Percentiles rank a stretch among this genome's conserved stretches.
Conservation (phyloP, 2,797 vertebrate species). For the Labeo calbasu region DNA sequence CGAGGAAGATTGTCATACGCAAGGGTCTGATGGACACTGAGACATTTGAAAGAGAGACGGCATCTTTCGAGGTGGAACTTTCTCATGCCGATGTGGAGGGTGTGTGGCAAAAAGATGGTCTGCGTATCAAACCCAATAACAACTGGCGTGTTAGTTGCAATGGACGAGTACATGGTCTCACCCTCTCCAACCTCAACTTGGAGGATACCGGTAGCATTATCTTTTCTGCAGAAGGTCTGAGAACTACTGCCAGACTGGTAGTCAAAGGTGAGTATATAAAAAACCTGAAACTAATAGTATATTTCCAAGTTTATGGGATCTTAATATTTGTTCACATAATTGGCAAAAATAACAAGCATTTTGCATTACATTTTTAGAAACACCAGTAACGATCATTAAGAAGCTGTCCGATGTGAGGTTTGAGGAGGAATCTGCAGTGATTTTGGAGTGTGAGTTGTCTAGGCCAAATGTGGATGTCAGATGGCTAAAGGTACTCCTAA, state of each 20-base stretch:
- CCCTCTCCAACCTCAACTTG: slow-evolving; percentile 81
- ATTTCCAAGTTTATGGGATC: not conserved
- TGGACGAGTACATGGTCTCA: slow-evolving; percentile 83
- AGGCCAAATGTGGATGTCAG: slow-evolving; percentile 83
- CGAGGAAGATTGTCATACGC: slow-evolving; percentile 82
- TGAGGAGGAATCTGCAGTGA: slow-evolving; percentile 81
- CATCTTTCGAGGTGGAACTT: slow-evolving; percentile 90
- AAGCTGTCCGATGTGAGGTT: slow-evolving; percentile 80
- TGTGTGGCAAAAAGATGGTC: slow-evolving; percentile 89
- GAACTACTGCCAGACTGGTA: slow-evolving; percentile 83
- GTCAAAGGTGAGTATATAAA: slow-evolving; percentile 80
- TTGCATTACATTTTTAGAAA: slow-evolving; percentile 74
- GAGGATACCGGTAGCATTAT: slow-evolving; percentile 88
- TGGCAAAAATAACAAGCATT: not conserved
- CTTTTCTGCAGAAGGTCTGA: slow-evolving; percentile 85
- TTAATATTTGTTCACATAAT: not conserved
- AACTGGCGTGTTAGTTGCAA: slow-evolving; percentile 80
- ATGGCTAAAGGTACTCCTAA: slow-evolving; percentile 88
- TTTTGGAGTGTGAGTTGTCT: slow-evolving; percentile 93
- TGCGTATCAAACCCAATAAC: slow-evolving; percentile 85
- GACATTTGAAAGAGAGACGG: slow-evolving; percentile 86
- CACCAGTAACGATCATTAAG: slow-evolving; percentile 85
- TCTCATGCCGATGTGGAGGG: slow-evolving; percentile 87
- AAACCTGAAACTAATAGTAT: not conserved
- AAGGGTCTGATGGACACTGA: slow-evolving; percentile 83